These are phyloP conservation scores for Prolemur simus DNA, from an alignment of 2,113 vertebrate genomes.

Conservation along the genomic window DNA sequence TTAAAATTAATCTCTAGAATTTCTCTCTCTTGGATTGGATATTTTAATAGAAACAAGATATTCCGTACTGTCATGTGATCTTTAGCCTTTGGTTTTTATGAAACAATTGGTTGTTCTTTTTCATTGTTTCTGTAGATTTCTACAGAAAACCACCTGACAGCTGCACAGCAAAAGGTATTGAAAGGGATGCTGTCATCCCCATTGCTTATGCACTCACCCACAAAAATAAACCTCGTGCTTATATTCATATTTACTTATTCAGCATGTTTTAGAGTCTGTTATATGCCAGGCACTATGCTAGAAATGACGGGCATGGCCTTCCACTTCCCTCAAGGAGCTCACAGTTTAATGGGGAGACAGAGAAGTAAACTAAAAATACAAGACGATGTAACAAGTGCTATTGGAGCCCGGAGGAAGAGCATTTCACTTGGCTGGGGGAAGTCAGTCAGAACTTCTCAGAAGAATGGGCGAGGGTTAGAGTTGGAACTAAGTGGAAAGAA, in stretches of 20 bases:
- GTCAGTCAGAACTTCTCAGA: not conserved
- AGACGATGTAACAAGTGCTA: not conserved
- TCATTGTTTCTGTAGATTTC: not conserved
- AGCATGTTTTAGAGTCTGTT: not conserved
- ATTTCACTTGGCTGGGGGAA: not conserved
- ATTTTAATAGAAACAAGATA: not conserved
- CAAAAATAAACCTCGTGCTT: not conserved
- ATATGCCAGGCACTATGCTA: not conserved
- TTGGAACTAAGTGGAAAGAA: not conserved
- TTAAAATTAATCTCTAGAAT: slow-evolving; percentile 8
- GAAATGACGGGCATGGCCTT: not conserved
- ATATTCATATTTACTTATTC: not conserved
- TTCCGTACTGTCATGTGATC: not conserved
- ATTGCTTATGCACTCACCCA: not conserved
- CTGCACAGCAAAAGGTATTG: not conserved
- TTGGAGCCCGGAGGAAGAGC: not conserved
- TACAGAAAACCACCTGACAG: not conserved
- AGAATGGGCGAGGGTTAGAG: not conserved
- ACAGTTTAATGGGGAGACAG: not conserved
- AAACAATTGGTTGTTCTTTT: not conserved
- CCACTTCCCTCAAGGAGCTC: not conserved
- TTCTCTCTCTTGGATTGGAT: not conserved
- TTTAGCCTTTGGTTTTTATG: slow-evolving; percentile 11
- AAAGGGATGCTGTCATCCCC: not conserved
- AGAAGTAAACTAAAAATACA: not conserved